Percentiles rank a stretch among this genome's conserved stretches.
Evolutionary conservation across 1,140 invertebrate genomes (phyloP).

Genomic region (Lanistes nyassanus): DNA sequence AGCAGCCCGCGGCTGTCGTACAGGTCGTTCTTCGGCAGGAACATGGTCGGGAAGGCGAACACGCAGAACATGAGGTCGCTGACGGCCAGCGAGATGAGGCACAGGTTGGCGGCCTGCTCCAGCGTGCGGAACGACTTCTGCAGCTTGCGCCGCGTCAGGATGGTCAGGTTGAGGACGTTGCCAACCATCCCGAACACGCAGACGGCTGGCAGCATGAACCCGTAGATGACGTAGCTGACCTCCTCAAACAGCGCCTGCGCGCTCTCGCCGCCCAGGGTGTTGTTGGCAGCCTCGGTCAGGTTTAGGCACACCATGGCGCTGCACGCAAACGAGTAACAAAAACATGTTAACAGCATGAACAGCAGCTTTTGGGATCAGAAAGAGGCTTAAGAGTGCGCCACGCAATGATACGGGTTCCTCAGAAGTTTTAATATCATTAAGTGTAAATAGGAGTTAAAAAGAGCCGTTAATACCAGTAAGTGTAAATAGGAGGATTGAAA

Average conservation of each 20-base stretch:
- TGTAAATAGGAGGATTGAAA: too few relatives aligned
- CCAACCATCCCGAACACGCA: slow-evolving; percentile 63
- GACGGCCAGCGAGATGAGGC: slow-evolving; percentile 56
- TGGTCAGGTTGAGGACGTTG: slow-evolving; percentile 60
- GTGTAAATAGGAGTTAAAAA: too few relatives aligned
- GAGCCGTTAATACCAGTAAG: too few relatives aligned
- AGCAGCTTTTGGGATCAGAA: too few relatives aligned
- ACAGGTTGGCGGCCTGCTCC: slow-evolving; percentile 61
- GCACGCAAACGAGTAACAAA: not conserved
- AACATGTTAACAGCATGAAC: too few relatives aligned
- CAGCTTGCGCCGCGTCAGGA: slow-evolving; percentile 57
- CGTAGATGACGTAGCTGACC: slow-evolving; percentile 46
- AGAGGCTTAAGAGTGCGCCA: too few relatives aligned
- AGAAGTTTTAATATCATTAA: too few relatives aligned
- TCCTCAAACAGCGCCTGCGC: slow-evolving; percentile 40
- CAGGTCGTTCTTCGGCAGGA: slow-evolving; percentile 50
- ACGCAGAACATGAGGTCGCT: slow-evolving; percentile 61
- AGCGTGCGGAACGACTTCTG: slow-evolving; percentile 54
- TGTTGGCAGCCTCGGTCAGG: slow-evolving; percentile 16
- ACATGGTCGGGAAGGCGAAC: slow-evolving; percentile 62
- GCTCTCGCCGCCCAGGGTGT: slow-evolving; percentile 18
- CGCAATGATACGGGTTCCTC: too few relatives aligned
- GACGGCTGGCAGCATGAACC: slow-evolving; percentile 53
- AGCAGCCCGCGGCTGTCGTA: slow-evolving; percentile 46
- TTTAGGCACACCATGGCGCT: slow-evolving; percentile 27